Conservation (phyloP, 2,113 vertebrate genomes). For the Suncus etruscus region DNA sequence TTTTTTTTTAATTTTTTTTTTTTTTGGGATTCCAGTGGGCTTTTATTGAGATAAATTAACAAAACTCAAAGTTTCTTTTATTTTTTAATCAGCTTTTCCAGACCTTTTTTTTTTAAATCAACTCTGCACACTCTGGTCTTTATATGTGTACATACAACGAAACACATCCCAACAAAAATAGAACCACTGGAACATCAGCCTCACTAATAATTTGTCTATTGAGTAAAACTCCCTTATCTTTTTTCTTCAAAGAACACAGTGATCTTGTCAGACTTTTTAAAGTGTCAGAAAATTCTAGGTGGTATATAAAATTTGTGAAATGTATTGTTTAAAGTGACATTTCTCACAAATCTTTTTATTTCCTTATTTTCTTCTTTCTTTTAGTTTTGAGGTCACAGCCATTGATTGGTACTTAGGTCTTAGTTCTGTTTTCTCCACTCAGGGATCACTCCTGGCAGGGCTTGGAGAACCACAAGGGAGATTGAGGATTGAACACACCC, state of each 20-base stretch:
- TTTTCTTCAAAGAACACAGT: conserved; percentile 12
- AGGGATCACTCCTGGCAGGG: background rate
- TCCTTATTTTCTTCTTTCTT: background rate
- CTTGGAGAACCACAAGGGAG: too few relatives aligned
- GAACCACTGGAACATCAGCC: too few relatives aligned
- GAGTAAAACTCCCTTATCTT: background rate
- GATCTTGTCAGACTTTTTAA: background rate
- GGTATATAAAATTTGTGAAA: background rate
- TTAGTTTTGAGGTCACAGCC: background rate
- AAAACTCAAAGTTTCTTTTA: too few relatives aligned
- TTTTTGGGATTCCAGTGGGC: too few relatives aligned
- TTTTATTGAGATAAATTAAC: too few relatives aligned
- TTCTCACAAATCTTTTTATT: background rate
- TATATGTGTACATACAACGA: too few relatives aligned
- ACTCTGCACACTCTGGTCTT: too few relatives aligned
- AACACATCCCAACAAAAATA: too few relatives aligned
- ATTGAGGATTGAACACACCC: background rate
- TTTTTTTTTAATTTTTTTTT: too few relatives aligned
- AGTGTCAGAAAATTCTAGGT: background rate
- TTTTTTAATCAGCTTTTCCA: too few relatives aligned
- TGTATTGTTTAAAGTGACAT: too few relatives aligned
- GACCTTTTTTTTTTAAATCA: too few relatives aligned
- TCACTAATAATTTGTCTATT: background rate
- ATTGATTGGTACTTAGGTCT: background rate
- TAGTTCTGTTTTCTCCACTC: background rate